These are phyloP conservation scores for Melierax canorus DNA, from an alignment of 2,113 vertebrate genomes.

Conservation along the genomic window DNA sequence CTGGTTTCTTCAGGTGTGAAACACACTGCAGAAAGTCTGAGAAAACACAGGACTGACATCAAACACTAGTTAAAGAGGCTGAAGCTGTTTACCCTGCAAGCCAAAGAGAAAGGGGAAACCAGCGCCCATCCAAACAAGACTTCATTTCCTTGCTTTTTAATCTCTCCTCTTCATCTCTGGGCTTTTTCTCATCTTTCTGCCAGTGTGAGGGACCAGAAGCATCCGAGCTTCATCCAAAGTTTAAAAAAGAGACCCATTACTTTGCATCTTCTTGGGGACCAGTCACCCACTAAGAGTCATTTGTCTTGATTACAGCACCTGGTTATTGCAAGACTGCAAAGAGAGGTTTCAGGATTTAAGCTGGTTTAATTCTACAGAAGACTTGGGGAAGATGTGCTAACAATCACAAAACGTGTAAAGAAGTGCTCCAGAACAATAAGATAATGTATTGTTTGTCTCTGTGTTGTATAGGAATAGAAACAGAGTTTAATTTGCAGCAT, in stretches of 20 bases:
- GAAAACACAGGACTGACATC: background rate
- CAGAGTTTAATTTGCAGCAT: background rate
- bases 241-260: background rate
- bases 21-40: background rate
- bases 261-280: background rate
- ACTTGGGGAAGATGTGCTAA: background rate
- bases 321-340: background rate
- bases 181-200: background rate
- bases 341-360: background rate
- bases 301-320: background rate
- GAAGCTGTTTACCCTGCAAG: background rate
- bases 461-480: background rate
- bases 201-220: background rate
- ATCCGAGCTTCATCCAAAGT: background rate
- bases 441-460: background rate
- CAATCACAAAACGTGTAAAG: background rate
- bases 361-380: background rate
- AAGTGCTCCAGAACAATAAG: background rate
- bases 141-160: background rate
- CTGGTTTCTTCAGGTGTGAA: background rate
- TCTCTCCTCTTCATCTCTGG: background rate
- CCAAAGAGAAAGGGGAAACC: background rate
- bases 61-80: background rate
- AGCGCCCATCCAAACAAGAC: background rate
- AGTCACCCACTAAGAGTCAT: background rate